Evolutionary conservation across 30 jellyfish, hydroid and myxozoan species (phyloP).

Genomic region (Hydra vulgaris): DNA sequence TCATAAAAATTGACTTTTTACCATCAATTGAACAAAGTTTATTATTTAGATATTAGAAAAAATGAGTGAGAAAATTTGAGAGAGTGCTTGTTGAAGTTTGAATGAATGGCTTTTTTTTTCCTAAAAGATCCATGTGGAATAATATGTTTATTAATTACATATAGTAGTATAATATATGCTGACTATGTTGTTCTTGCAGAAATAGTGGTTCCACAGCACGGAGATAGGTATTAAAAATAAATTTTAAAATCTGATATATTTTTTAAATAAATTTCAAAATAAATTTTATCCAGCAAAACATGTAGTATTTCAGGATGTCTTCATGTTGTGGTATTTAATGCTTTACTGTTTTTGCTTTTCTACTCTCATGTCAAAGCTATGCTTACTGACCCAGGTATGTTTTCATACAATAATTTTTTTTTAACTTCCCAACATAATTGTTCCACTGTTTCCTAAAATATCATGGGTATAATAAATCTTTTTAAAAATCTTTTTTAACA

Average conservation of each 20-base stretch:
- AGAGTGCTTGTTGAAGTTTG: no score
- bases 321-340: conserved; percentile 63
- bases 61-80: no score
- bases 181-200: conserved; percentile 71
- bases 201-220: conserved; percentile 46
- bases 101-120: conserved; percentile 36
- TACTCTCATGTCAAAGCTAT: conserved; percentile 84
- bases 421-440: not conserved
- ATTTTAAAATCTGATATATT: not conserved
- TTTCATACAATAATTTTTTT: not conserved
- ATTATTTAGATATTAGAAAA: no score
- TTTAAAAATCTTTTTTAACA: no score
- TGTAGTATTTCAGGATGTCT: conserved; percentile 87
- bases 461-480: no score
- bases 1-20: no score
- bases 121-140: conserved; percentile 85
- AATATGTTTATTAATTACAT: conserved; percentile 51
- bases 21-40: no score
- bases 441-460: not conserved
- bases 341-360: conserved; percentile 46
- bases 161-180: conserved; percentile 49
- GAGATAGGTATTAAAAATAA: conserved; percentile 44
- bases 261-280: not conserved
- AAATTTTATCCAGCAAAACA: no score
- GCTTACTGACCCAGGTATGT: conserved; percentile 78